Evolutionary conservation across 30 jellyfish, hydroid and myxozoan species (phyloP).

Genomic region (Haliclystus octoradiatus): DNA sequence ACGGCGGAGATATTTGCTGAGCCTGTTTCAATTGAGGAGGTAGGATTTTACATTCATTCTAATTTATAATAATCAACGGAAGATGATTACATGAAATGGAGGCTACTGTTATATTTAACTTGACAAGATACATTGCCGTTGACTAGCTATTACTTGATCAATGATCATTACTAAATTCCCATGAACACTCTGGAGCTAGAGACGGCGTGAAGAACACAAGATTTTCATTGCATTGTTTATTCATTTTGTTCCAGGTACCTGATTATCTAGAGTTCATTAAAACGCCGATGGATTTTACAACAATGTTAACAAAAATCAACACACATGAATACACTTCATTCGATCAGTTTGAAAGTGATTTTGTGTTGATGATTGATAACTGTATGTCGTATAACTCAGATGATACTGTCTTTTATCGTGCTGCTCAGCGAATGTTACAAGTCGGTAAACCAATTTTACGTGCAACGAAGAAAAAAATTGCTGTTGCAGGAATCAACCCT

Average conservation of each 20-base stretch:
- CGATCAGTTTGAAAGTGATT: constrained; percentile 73
- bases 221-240: not conserved
- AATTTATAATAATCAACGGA: no score
- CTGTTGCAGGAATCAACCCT: constrained; percentile 87
- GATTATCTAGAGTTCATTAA: constrained; percentile 75
- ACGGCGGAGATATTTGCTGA: constrained; percentile 84
- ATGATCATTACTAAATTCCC: no score
- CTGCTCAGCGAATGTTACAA: constrained; percentile 62
- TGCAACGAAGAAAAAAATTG: constrained; percentile 57
- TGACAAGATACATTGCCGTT: no score
- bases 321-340: constrained; percentile 61
- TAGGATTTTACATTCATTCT: constrained; percentile 14
- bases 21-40: constrained; percentile 92
- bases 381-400: constrained; percentile 90
- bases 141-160: no score
- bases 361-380: constrained; percentile 64
- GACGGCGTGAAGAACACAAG: no score
- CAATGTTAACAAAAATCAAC: constrained; percentile 62
- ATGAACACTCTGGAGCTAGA: no score
- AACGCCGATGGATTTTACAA: constrained; percentile 92
- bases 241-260: constrained; percentile 62
- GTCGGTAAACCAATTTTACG: constrained; percentile 73
- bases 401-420: constrained; percentile 80
- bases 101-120: no score
- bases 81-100: no score